Evolutionary conservation across 2,797 vertebrate species (phyloP).

Genomic region (Telmatherina bonti): DNA sequence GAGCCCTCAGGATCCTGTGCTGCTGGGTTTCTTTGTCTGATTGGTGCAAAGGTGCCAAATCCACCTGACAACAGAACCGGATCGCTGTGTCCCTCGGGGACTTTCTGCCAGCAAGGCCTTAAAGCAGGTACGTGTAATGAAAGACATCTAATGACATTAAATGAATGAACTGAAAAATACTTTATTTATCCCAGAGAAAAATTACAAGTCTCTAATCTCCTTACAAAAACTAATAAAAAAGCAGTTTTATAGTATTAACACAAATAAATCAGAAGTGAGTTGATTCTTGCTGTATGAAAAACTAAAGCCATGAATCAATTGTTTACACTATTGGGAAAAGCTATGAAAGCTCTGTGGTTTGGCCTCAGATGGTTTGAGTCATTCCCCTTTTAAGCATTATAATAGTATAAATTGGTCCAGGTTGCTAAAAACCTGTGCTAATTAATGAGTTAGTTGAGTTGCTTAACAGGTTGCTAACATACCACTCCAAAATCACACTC

Average conservation of each 20-base stretch:
- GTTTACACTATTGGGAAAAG: not conserved
- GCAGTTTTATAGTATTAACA: too few species aligned
- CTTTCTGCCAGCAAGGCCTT: slow-evolving; percentile 79
- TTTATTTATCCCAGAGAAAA: too few species aligned
- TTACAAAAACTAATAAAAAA: too few species aligned
- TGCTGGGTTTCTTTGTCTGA: slow-evolving; percentile 82
- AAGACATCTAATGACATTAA: not conserved
- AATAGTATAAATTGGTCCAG: too few species aligned
- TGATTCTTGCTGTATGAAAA: not conserved
- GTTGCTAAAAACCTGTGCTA: too few species aligned
- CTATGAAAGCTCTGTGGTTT: not conserved
- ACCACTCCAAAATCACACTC: too few species aligned
- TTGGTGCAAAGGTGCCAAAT: slow-evolving; percentile 80
- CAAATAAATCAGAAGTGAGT: not conserved
- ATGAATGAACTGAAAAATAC: not conserved
- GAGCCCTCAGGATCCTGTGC: slow-evolving; percentile 82
- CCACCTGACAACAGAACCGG: slow-evolving; percentile 84
- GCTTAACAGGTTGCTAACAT: too few species aligned
- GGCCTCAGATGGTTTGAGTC: too few species aligned
- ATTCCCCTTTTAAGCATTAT: too few species aligned
- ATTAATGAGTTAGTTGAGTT: too few species aligned
- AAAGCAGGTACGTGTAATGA: slow-evolving; percentile 71
- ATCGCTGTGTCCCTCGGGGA: slow-evolving; percentile 79
- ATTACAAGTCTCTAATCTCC: too few species aligned
- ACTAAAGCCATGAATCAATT: not conserved